phyloP scores from a whole-genome alignment of 2,797 vertebrate species.

The Eulemur coronatus region DNA sequence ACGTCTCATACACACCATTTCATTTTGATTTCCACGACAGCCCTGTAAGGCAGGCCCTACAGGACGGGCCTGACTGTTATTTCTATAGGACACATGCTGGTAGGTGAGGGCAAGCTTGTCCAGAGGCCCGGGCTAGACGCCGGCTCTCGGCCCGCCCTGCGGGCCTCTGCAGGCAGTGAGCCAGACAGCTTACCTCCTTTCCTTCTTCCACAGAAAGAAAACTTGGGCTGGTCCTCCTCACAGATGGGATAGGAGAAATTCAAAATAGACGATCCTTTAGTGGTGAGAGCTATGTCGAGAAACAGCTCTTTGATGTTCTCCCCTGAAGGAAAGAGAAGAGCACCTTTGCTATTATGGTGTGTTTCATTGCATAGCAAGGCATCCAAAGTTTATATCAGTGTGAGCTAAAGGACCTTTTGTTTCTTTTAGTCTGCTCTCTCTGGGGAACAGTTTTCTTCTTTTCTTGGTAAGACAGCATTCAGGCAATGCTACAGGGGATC shows the following conservation, averaged over 20 bases:
- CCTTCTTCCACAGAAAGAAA: conserved; percentile 85
- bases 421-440: background rate
- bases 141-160: background rate
- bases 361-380: background rate
- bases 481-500: background rate
- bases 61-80: background rate
- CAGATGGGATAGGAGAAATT: conserved; percentile 79
- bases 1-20: rapidly evolving
- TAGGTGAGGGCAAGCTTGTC: background rate
- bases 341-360: background rate
- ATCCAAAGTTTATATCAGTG: background rate
- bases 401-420: background rate
- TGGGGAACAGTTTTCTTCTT: background rate
- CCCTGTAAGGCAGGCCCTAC: background rate
- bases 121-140: rapidly evolving
- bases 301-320: conserved; percentile 79
- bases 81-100: background rate
- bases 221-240: conserved; percentile 46
- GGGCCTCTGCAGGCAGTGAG: background rate
- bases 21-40: background rate
- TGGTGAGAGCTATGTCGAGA: conserved; percentile 44
- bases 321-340: conserved; percentile 75
- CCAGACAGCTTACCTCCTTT: conserved; percentile 86
- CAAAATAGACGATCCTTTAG: conserved; percentile 69
- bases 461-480: background rate